phyloP scores from a whole-genome alignment of 2,797 vertebrate species.

The Alosa sapidissima region DNA sequence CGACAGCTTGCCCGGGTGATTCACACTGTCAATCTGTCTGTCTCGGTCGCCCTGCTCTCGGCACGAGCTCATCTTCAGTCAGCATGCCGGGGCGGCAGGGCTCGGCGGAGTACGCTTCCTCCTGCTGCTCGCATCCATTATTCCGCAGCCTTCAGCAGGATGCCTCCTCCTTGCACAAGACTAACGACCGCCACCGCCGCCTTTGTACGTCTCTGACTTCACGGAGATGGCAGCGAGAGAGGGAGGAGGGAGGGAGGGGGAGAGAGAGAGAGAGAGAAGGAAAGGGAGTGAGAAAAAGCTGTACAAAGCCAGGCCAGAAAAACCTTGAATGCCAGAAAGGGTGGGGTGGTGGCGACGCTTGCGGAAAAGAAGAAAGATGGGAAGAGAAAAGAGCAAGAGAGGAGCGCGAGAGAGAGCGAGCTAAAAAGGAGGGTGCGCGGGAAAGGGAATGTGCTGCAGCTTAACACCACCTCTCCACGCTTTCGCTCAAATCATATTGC shows the following conservation, averaged over 20 bases:
- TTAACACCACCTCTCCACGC: constrained; percentile 56
- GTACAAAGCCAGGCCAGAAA: not conserved
- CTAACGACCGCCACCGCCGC: constrained; percentile 27
- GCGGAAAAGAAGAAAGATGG: not conserved
- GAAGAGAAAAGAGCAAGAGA: not conserved
- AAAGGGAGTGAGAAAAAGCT: not conserved
- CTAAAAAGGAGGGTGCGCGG: constrained; percentile 13
- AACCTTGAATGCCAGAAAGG: constrained; percentile 10
- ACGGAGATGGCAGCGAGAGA: constrained; percentile 25
- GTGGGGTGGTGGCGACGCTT: not conserved
- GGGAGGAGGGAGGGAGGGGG: not conserved
- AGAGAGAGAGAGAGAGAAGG: not conserved
- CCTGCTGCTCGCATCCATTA: constrained; percentile 48
- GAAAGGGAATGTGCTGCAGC: constrained; percentile 40
- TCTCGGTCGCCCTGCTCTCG: constrained; percentile 58
- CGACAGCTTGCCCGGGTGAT: constrained; percentile 54
- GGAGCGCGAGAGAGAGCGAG: not conserved
- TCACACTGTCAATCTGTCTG: constrained; percentile 59
- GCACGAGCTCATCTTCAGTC: constrained; percentile 44
- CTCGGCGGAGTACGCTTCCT: constrained; percentile 41
- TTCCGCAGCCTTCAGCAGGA: constrained; percentile 47
- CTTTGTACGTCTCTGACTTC: constrained; percentile 25
- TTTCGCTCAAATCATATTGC: constrained; percentile 55
- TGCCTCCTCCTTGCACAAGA: constrained; percentile 51
- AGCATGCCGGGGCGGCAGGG: constrained; percentile 17